Evolutionary conservation across 1,140 invertebrate genomes (phyloP), one percentile per base, ranked within the genome.

Genomic region (Theocolax elegans): DNA sequence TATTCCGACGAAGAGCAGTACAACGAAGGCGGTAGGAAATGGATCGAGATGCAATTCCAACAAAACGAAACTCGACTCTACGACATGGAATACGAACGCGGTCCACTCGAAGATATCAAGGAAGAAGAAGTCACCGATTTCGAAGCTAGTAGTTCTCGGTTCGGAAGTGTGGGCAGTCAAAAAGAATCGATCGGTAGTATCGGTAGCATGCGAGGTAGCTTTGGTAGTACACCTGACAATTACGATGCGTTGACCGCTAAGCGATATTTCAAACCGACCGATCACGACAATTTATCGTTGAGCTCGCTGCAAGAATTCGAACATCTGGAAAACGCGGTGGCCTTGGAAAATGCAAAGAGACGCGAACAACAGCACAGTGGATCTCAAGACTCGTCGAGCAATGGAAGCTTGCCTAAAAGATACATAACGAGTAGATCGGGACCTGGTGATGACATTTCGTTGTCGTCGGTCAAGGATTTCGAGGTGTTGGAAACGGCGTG

Each of bases 281-380:
- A 97, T 75, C 92, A 95, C 80, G 96, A 97, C 83, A 94, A 96
- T 83, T 87, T 96, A 23, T 97, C 95, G 0, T 91, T 97, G 79
- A 95, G 92, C 65, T 97, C 95, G 8, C 87, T 97, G 67, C 95
- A 97, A 83, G 96, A 98, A 82, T 98, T 98, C 87, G 96, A 97
- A 86, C 91, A 92, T 64, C 83, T 98, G 7, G 96, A 98, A 84
- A 90, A 90, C 76, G 91, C 94, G 0, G 89, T 94, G 62, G 90
- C 89, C 0, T 81, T 92, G 31, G 91, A 92, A 78, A 90, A 89
- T 59, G 76, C 80, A 1, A 85, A 86, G 13, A 85, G 85, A 70
- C 83, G 89, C 38, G 62, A 67, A 3, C 64, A 67, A 21, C 70
- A 67, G 19, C 88, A 88, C 86, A 88, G 79, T 87, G 89, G 90